Base-by-base conservation (phyloP, 1,140 invertebrate genomes). In the Trichonephila inaurata region DNA sequence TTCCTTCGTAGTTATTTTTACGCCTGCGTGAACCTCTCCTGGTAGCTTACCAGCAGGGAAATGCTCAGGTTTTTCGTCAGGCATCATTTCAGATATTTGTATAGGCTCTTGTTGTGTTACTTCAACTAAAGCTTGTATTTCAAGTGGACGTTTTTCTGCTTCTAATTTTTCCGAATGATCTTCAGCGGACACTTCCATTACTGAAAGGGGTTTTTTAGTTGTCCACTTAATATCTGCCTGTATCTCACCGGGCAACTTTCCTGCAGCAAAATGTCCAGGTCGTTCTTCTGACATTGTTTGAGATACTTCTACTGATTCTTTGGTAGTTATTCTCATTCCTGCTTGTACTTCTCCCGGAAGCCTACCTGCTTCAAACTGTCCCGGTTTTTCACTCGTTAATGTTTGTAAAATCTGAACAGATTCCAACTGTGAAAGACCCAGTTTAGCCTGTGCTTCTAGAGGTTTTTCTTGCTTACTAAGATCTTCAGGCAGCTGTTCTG, bases 251-350 rank as follows among this genome's bases (percentile, higher is more conserved):
- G 94, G 94, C 12, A 94, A 33, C 82, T 81, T 62, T 19, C 88
- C 93, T 28, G 93, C 66, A 28, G 44, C 97, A 95, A 98, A 98
- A 95, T 98, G 98, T 96, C 98, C 97, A 19, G 97, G 97, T n/a
- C 61, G 77, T 64, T 93, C 92, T 89, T 97, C 97, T 95, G 98
- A 97, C 92, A 98, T 97, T 18, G 97, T 97, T 93, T 96, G 62
- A 98, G 95, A 62, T 19, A 97, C 97, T 72, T 90, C 77, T 10
- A 94, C 8, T 6, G 81, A 51, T 94, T 93, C 92, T 81, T 92
- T 89, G 0, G 89, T 81, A 21, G 91, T 87, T 18, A 94, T 40
- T 89, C 69, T 92, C 28, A 94, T 24, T 21, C 85, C 89, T 44
- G 94, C 94, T 24, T 72, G 64, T 2, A 94, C 69, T 88, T 83